Evolutionary conservation across 2,113 vertebrate genomes (phyloP), one percentile per base, ranked within the genome.

Genomic region (Eulemur rufifrons): DNA sequence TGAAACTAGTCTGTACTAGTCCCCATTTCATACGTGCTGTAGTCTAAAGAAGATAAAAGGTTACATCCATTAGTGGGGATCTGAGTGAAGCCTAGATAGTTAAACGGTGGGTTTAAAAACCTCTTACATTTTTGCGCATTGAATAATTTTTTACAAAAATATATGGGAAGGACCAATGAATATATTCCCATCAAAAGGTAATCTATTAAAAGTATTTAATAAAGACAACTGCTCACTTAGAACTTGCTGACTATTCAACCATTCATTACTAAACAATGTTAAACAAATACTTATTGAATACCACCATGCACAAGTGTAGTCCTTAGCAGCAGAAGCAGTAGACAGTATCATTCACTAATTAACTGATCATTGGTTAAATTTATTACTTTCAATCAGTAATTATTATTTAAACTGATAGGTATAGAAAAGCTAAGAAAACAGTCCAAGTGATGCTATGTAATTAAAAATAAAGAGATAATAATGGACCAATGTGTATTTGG

Each of bases 401-500:
- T 76, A 82, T 93, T 94, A 97, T 97, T 96, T 89, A 94, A 96
- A 92, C 5, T 45, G 45, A 45, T 82, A 39, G 95, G 81, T 95
- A 82, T 0, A 52, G 73, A 95, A 95, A 98, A 97, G 59, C 59
- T 95, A 91, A 64, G 61, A 98, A 97, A 90, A 83, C 52, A 96
- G 95, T 96, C 47, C 47, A 96, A 97, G 39, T 83, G 1, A 54
- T 39, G 27, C 61, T 95, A 94, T 87, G 66, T 92, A 95, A 96
- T 94, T 94, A 95, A 95, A 97, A 88, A 71, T 71, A 96, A 91
- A 91, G 13, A 95, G 20, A 34, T 95, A 86, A 91, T 93, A 94
- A 93, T 59, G 20, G 92, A 8, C 18, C 83, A 80, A 17, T 27
- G 54, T 61, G 37, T 71, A 96, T 90, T 14, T 83, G 63, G 82